phyloP scores from a whole-genome alignment of 2,888 invertebrate species.

The Magallana nippona region DNA sequence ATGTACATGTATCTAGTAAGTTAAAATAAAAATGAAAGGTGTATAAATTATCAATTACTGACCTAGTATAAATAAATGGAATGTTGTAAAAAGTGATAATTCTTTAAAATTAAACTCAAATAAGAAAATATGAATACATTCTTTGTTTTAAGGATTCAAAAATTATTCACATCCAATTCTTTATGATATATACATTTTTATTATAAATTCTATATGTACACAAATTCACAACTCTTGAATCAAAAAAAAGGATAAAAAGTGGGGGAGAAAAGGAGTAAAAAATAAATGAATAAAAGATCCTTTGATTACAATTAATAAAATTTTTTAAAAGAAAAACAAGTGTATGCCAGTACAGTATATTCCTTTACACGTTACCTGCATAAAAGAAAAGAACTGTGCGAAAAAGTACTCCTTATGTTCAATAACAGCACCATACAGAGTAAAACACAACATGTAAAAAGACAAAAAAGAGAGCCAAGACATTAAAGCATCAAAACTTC shows the following conservation, averaged over 20 bases:
- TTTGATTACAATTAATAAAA: background rate
- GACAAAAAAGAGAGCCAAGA: constrained; percentile 7
- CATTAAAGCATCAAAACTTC: constrained; percentile 21
- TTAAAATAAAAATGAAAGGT: background rate
- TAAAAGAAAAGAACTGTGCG: background rate
- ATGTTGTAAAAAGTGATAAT: constrained; percentile 28
- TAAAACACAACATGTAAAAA: background rate
- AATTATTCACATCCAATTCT: constrained; percentile 4
- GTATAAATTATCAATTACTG: background rate
- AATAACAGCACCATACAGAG: constrained; percentile 25
- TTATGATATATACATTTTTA: background rate
- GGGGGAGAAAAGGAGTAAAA: background rate
- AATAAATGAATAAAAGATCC: background rate
- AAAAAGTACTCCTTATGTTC: background rate
- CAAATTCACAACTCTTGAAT: constrained; percentile 31
- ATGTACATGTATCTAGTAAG: background rate
- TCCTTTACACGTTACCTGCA: background rate
- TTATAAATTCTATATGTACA: constrained; percentile 11
- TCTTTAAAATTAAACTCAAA: constrained; percentile 10
- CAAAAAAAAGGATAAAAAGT: background rate
- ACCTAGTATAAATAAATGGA: constrained; percentile 20
- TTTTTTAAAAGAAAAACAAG: background rate
- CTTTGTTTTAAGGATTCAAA: constrained; percentile 9
- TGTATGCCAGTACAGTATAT: background rate
- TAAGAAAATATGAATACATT: background rate